These are phyloP conservation scores for Mixornis gularis DNA, from an alignment of 2,113 vertebrate species.

Conservation along the genomic window DNA sequence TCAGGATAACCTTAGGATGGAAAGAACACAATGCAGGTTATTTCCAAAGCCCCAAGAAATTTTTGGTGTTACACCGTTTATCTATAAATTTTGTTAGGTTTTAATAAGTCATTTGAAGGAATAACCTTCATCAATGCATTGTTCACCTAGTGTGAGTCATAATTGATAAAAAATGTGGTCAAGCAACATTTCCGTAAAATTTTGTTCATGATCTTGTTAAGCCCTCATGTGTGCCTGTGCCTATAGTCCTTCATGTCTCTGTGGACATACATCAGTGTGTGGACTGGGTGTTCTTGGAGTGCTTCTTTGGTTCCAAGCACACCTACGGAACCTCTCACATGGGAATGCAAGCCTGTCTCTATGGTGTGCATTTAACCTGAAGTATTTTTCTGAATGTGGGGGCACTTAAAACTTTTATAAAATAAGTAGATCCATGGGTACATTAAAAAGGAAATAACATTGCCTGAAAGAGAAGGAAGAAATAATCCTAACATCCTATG, in stretches of 20 bases:
- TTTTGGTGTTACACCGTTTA: background rate
- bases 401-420: background rate
- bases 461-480: conserved; percentile 34
- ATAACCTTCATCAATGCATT: background rate
- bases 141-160: background rate
- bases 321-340: background rate
- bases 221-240: background rate
- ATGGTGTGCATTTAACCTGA: background rate
- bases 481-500: conserved; percentile 26
- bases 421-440: conserved; percentile 2
- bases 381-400: background rate
- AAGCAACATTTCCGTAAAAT: background rate
- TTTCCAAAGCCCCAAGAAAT: background rate
- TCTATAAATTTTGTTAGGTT: background rate
- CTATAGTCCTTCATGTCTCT: rapidly evolving
- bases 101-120: background rate
- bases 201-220: background rate
- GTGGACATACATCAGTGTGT: background rate
- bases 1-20: background rate
- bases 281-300: background rate
- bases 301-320: background rate
- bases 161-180: background rate
- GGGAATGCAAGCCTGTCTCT: background rate
- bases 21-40: background rate
- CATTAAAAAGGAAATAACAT: conserved; percentile 33